These are phyloP conservation scores for Cephonodes hylas DNA, from an alignment of 2,888 invertebrate genomes.

Conservation along the genomic window DNA sequence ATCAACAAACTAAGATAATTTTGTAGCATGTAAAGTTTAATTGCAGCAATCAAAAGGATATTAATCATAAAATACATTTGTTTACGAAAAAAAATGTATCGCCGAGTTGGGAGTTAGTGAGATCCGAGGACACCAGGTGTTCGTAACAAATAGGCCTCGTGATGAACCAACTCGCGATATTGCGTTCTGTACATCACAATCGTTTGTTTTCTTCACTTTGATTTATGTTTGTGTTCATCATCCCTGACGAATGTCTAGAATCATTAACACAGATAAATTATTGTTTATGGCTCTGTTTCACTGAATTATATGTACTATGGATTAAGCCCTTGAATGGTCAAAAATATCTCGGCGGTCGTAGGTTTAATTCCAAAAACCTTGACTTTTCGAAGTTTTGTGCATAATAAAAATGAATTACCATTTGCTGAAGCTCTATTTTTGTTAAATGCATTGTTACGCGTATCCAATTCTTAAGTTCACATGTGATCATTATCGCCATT, in stretches of 20 bases:
- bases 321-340: too few relatives aligned
- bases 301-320: too few relatives aligned
- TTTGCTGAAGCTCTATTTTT: too few relatives aligned
- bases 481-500: too few relatives aligned
- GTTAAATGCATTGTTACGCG: too few relatives aligned
- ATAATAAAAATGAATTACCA: too few relatives aligned
- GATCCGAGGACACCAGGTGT: slow-evolving; percentile 48
- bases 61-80: not conserved
- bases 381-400: not conserved
- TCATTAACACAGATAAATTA: not conserved
- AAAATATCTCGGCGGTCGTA: not conserved
- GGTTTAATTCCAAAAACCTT: not conserved
- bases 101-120: not conserved
- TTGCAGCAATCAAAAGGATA: too few relatives aligned
- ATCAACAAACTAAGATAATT: too few relatives aligned
- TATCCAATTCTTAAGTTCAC: too few relatives aligned
- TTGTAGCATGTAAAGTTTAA: too few relatives aligned
- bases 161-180: slow-evolving; percentile 42
- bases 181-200: slow-evolving; percentile 52
- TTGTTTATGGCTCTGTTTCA: too few relatives aligned
- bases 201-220: slow-evolving; percentile 46
- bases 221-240: slow-evolving; percentile 43
- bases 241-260: not conserved
- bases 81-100: not conserved
- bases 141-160: slow-evolving; percentile 46